Evolutionary conservation across 2,888 invertebrate species (phyloP), one percentile per base, ranked within the genome.

Genomic region (Clanis bilineata): DNA sequence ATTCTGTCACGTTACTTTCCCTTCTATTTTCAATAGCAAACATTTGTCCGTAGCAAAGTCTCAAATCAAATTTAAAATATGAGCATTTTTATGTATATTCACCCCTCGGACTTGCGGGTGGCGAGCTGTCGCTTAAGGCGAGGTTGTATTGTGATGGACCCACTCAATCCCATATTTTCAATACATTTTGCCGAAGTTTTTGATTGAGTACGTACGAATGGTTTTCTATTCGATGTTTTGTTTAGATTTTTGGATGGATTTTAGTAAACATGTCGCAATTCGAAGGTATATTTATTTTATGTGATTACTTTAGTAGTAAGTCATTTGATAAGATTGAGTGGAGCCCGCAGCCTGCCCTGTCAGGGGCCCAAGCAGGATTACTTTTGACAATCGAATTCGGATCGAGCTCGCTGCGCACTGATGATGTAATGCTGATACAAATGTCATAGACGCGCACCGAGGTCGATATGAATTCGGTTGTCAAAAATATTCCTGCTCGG

Each of bases 11-110:
- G 88, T 86, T 86, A 86, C 80, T 75, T 77, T 81, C 75, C 79
- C 80, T 77, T 76, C 82, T 82, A 90, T 88, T 90, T 91, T 85
- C 90, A 90, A 90, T 89, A 81, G 91, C 86, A 91, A 92, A 92
- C 89, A 92, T 91, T 91, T 86, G 91, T 83, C 83, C 86, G 78
- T 74, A 71, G 64, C 69, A 64, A 80, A 86, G 80, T 83, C 80
- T 77, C 79, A 89, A 91, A 91, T 91, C 90, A 88, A 88, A 91
- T 91, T 92, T 90, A 88, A 90, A 90, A 88, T 89, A 87, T 89
- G 85, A 85, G 86, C 86, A 89, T 90, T 86, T 85, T 84, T 82
- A 87, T 86, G 85, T 83, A 86, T 82, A 86, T 85, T 76, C 77
- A 73, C 84, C 86, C 86, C 85, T 80, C 79, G 81, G 83, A 79